phyloP scores from a whole-genome alignment of 1,140 invertebrate species.

The Anagrus nilaparvatae region DNA sequence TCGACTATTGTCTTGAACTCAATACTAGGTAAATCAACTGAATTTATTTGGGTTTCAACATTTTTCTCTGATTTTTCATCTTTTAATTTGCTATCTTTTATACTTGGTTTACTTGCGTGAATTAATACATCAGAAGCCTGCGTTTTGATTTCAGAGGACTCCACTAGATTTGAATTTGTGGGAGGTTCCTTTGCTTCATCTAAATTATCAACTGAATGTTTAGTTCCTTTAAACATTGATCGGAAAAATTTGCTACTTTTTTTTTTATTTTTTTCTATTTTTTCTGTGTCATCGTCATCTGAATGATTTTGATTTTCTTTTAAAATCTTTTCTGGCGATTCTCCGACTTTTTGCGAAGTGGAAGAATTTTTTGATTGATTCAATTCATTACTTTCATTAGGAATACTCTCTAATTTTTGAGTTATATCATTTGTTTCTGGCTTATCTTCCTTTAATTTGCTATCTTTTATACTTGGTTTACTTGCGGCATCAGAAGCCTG shows the following conservation, averaged over 20 bases:
- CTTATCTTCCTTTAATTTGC: neutral
- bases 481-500: too few relatives aligned
- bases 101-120: too few relatives aligned
- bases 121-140: too few relatives aligned
- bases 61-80: neutral
- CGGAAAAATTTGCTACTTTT: constrained; percentile 18
- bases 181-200: neutral
- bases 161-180: neutral
- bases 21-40: neutral
- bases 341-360: neutral
- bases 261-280: constrained; percentile 18
- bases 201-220: constrained; percentile 24
- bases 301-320: neutral
- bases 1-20: too few relatives aligned
- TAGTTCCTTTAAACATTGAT: constrained; percentile 22
- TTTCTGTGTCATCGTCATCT: neutral
- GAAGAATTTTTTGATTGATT: too few relatives aligned
- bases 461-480: too few relatives aligned
- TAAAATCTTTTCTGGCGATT: neutral
- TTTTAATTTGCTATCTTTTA: neutral
- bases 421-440: neutral
- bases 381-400: too few relatives aligned
- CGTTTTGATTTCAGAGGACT: neutral
- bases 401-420: too few relatives aligned
- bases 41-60: neutral